Evolutionary conservation across 2,888 invertebrate species (phyloP).

Genomic region (Arctia plantaginis): DNA sequence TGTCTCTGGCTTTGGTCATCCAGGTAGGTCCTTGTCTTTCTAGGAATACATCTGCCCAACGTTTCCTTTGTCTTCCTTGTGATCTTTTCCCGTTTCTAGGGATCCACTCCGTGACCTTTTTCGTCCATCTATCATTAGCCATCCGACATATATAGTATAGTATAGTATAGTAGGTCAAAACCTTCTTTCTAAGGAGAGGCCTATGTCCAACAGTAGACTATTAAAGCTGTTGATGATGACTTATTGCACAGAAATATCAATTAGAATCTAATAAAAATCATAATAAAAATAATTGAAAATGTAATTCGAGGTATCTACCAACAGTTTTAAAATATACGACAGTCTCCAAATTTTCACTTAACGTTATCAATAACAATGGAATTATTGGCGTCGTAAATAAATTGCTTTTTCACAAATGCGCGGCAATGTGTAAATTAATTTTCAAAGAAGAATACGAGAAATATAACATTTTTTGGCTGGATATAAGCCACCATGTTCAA

Average conservation of each 20-base stretch:
- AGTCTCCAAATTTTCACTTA: not conserved
- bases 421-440: not conserved
- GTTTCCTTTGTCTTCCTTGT: too few species aligned
- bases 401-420: not conserved
- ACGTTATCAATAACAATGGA: not conserved
- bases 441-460: not conserved
- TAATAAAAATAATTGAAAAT: not conserved
- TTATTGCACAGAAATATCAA: not conserved
- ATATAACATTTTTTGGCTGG: not conserved
- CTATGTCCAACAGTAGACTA: too few species aligned
- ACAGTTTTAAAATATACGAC: not conserved
- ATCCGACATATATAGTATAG: too few species aligned
- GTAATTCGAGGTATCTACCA: not conserved
- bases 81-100: too few species aligned
- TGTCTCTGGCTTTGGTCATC: too few species aligned
- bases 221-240: too few species aligned
- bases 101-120: too few species aligned
- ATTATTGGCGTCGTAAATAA: not conserved
- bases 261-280: not conserved
- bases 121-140: too few species aligned
- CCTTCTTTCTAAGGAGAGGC: too few species aligned
- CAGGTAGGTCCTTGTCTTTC: too few species aligned
- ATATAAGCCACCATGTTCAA: not conserved
- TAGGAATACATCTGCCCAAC: too few species aligned
- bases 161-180: too few species aligned